Conservation (phyloP, 2,888 invertebrate genomes). For the Trimorus sp. region DNA sequence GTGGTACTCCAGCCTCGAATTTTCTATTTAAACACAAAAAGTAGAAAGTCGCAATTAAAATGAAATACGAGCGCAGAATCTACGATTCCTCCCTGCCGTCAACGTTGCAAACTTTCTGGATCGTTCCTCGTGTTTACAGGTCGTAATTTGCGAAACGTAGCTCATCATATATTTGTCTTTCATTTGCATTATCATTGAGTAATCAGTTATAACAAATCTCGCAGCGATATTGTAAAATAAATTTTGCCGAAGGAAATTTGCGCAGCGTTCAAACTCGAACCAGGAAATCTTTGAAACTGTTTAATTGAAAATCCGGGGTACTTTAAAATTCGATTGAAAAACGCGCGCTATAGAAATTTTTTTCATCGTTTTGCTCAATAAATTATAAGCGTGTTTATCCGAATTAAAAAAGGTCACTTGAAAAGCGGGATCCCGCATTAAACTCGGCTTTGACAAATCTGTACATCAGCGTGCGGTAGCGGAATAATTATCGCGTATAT, state of each 20-base stretch:
- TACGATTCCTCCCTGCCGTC: constrained; percentile 6
- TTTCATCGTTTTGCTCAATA: no score
- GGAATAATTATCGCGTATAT: not conserved
- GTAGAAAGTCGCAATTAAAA: constrained; percentile 11
- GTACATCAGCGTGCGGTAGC: not conserved
- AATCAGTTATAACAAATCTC: not conserved
- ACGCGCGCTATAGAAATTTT: no score
- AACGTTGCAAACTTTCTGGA: constrained; percentile 11
- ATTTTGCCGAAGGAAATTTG: no score
- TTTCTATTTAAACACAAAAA: not conserved
- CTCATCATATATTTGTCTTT: constrained; percentile 9
- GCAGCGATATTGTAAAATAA: not conserved
- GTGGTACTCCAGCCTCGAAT: no score
- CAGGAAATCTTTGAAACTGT: no score
- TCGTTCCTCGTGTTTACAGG: not conserved
- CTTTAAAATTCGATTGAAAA: no score
- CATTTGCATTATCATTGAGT: constrained; percentile 16
- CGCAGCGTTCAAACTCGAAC: no score
- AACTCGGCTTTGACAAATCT: no score
- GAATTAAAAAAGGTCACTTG: no score
- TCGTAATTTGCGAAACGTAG: constrained; percentile 8
- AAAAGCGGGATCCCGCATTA: no score
- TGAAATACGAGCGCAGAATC: not conserved
- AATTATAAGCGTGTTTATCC: no score
- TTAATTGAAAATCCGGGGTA: no score